A percentile compares a stretch with the other conserved stretches of the same genome.
phyloP scores from a whole-genome alignment of 1,140 invertebrate genomes.

The Metaphire vulgaris region DNA sequence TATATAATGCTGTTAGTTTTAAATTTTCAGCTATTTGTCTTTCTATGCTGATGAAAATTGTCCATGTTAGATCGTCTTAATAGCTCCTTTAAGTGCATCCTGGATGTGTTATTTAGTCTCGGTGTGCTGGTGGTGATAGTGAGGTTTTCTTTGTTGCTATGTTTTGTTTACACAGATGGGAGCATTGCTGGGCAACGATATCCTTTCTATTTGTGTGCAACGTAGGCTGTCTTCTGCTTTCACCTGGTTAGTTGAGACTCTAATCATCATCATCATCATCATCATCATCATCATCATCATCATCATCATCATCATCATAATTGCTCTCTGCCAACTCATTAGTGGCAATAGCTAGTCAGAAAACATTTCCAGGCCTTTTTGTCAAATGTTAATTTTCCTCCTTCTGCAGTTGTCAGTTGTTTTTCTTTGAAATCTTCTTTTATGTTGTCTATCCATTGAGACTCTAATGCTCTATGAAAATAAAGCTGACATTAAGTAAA shows the following conservation, averaged over 20 bases:
- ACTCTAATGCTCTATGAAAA: no score
- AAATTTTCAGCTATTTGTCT: no score
- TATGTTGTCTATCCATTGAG: no score
- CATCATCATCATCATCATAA: not conserved
- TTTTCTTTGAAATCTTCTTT: not conserved
- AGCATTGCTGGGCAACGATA: not conserved
- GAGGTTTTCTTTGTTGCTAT: not conserved
- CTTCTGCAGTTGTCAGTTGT: no score
- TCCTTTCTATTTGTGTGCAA: not conserved
- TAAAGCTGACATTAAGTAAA: no score
- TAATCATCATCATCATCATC: not conserved
- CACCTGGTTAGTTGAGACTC: not conserved
- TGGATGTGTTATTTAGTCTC: no score
- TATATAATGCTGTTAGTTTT: no score
- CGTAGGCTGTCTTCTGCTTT: not conserved
- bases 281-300: not conserved
- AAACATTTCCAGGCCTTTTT: not conserved
- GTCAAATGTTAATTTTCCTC: not conserved
- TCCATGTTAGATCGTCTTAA: no score
- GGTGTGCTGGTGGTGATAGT: no score
- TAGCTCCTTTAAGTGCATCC: no score
- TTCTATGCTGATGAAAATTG: no score
- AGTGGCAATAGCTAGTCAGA: not conserved
- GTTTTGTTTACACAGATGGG: not conserved
- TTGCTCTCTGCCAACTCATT: not conserved